These are phyloP conservation scores for Cecidostiba fungosa DNA, from an alignment of 2,888 invertebrate genomes.

Conservation along the genomic window DNA sequence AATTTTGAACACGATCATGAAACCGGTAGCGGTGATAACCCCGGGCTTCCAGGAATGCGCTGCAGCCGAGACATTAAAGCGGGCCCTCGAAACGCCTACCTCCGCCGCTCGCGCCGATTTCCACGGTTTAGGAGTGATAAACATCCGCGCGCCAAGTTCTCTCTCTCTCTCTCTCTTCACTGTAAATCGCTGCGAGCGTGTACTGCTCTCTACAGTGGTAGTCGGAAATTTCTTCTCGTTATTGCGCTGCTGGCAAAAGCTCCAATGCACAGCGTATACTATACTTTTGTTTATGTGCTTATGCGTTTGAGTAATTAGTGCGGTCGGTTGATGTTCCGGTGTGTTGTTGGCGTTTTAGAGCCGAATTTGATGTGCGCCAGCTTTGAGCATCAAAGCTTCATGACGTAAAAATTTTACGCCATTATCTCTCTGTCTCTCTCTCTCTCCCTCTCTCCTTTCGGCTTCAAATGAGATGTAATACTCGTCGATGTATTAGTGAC, in stretches of 20 bases:
- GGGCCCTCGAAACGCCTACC: slow-evolving; percentile 50
- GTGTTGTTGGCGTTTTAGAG: not conserved
- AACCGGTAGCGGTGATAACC: slow-evolving; percentile 67
- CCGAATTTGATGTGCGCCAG: not conserved
- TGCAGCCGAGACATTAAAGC: slow-evolving; percentile 69
- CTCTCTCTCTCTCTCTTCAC: slow-evolving; percentile 30
- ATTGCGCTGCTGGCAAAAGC: slow-evolving; percentile 3
- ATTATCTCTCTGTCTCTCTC: too few relatives aligned
- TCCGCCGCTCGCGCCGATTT: slow-evolving; percentile 17
- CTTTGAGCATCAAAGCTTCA: not conserved
- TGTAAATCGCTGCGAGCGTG: slow-evolving; percentile 35
- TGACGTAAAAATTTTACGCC: not conserved
- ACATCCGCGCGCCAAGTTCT: slow-evolving; percentile 30
- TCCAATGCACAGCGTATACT: not conserved
- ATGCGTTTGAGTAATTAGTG: slow-evolving; percentile 12
- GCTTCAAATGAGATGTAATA: slow-evolving; percentile 13
- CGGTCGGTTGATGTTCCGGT: not conserved
- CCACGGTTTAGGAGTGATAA: slow-evolving; percentile 55
- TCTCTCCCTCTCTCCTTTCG: too few relatives aligned
- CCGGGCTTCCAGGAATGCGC: slow-evolving; percentile 53
- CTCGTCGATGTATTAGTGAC: not conserved
- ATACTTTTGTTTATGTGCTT: not conserved
- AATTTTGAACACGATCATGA: slow-evolving; percentile 74
- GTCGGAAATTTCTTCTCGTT: slow-evolving; percentile 42
- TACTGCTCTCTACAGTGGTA: not conserved